Conservation (phyloP, 23 tunicate species). For the Oikopleura dioica region DNA sequence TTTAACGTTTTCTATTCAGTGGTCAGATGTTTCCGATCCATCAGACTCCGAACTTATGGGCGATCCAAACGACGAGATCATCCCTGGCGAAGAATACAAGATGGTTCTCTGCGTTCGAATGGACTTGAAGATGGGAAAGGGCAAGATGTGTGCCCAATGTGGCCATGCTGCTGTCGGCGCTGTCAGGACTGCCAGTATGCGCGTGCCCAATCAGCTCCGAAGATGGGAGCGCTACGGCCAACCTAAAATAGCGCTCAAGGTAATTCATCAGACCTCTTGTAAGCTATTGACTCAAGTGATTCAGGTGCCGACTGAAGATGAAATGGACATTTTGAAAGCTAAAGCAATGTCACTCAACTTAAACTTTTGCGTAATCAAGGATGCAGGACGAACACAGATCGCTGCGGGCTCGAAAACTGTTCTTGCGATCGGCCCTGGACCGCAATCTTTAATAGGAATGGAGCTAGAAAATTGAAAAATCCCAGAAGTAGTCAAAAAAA, state of each 20-base stretch:
- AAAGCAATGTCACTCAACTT: constrained; percentile 36
- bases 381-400: constrained; percentile 88
- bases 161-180: constrained; percentile 80
- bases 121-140: constrained; percentile 75
- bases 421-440: constrained; percentile 75
- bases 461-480: too few relatives aligned
- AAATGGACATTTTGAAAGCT: constrained; percentile 28
- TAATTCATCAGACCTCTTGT: background rate
- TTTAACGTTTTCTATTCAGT: too few relatives aligned
- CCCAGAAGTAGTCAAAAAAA: too few relatives aligned
- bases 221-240: constrained; percentile 58
- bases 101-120: constrained; percentile 58
- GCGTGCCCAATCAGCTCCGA: constrained; percentile 17
- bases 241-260: constrained; percentile 54
- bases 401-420: constrained; percentile 63
- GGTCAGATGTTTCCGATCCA: too few relatives aligned
- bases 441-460: constrained; percentile 27
- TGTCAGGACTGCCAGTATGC: constrained; percentile 17
- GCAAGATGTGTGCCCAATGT: constrained; percentile 60
- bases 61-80: background rate
- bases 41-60: too few relatives aligned
- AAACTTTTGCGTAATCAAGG: constrained; percentile 38
- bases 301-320: constrained; percentile 28
- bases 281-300: background rate
- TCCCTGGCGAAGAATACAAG: constrained; percentile 18